phyloP scores from a whole-genome alignment of 2,113 vertebrate genomes.

The Prietella phreatophila region DNA sequence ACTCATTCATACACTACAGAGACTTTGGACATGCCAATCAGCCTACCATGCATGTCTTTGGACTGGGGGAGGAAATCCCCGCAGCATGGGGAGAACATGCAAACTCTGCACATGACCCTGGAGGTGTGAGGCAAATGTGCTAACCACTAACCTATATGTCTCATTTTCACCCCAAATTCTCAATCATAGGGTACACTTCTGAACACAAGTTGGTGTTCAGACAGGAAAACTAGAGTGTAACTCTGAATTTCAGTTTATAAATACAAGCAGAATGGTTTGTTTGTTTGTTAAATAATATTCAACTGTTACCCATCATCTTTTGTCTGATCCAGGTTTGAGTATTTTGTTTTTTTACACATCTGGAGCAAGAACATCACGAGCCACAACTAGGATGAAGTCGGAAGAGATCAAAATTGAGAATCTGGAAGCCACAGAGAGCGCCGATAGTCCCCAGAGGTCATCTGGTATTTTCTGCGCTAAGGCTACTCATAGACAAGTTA shows the following conservation, averaged over 20 bases:
- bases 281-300: neutral
- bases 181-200: neutral
- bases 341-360: neutral
- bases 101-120: no score
- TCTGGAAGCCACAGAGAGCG: neutral
- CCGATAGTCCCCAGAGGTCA: neutral
- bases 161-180: no score
- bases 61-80: no score
- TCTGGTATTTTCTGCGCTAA: neutral
- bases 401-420: neutral
- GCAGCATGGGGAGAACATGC: no score
- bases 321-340: neutral
- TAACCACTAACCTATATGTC: no score
- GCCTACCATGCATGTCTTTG: no score
- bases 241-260: no score
- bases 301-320: neutral
- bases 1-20: no score
- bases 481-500: neutral
- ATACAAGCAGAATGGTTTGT: neutral
- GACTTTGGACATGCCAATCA: no score
- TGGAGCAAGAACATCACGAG: neutral
- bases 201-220: neutral
- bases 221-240: neutral
- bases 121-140: no score
- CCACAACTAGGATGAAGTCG: neutral